Conservation (phyloP, 1,140 invertebrate genomes). For the Scylla paramamosain region DNA sequence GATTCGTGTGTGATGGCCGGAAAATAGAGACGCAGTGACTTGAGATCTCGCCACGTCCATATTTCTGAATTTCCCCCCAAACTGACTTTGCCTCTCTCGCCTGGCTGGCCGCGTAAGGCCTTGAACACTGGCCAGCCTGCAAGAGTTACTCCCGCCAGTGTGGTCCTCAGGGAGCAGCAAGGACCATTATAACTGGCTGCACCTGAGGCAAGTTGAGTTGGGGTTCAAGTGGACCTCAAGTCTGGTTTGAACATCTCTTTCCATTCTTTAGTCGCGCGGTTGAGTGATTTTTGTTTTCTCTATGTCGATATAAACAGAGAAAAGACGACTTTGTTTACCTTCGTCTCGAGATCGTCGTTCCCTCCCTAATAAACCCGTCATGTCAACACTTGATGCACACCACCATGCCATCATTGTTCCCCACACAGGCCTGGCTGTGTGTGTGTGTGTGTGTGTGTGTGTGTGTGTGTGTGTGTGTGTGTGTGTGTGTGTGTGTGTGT, state of each 20-base stretch:
- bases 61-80: neutral
- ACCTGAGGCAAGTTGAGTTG: neutral
- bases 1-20: neutral
- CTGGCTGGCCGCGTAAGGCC: neutral
- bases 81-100: neutral
- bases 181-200: neutral
- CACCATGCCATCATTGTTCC: neutral
- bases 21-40: slow-evolving; percentile 14
- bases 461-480: too few relatives aligned
- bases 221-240: neutral
- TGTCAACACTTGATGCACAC: neutral
- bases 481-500: too few relatives aligned
- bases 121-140: neutral
- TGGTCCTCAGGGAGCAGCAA: neutral
- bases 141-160: neutral
- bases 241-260: neutral
- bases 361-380: too few relatives aligned
- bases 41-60: neutral
- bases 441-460: neutral
- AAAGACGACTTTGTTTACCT: neutral
- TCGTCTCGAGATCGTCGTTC: neutral
- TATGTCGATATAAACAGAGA: neutral
- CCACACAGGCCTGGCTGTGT: neutral
- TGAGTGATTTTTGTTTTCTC: slow-evolving; percentile 2
- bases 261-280: neutral